A percentile compares a stretch with the other conserved stretches of the same genome.
These are phyloP conservation scores for Manacus vitellinus DNA, from an alignment of 2,113 vertebrate species.

Conservation along the genomic window DNA sequence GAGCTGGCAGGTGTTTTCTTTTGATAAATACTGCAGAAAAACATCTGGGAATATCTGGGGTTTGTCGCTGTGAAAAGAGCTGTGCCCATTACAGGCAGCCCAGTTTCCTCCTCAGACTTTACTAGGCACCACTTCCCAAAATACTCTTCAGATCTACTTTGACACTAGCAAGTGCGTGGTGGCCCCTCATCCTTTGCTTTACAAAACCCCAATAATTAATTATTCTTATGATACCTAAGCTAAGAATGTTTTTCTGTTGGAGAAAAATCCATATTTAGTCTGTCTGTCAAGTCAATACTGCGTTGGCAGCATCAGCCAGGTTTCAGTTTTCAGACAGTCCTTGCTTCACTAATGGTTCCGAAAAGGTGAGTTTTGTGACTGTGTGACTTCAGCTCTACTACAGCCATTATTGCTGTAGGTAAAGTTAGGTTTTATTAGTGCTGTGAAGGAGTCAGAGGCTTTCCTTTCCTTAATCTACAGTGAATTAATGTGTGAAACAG, in stretches of 20 bases:
- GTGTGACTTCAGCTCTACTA: neutral
- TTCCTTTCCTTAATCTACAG: neutral
- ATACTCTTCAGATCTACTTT: neutral
- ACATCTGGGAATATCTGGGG: neutral
- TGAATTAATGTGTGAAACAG: neutral
- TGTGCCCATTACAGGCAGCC: neutral
- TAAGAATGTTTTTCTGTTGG: neutral
- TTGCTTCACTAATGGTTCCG: neutral
- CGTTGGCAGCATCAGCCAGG: neutral
- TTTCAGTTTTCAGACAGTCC: neutral
- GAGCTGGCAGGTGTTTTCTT: neutral
- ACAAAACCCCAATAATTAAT: rapidly evolving
- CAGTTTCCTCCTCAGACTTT: neutral
- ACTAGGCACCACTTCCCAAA: neutral
- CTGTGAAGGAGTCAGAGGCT: neutral
- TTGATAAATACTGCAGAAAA: neutral
- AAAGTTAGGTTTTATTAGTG: neutral
- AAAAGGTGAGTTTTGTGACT: neutral
- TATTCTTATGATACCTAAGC: neutral
- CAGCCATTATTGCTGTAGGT: neutral
- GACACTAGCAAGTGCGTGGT: neutral
- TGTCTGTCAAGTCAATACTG: neutral
- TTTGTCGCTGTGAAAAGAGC: neutral
- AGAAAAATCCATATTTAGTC: neutral
- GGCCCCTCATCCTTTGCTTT: neutral